A percentile compares a stretch with the other conserved stretches of the same genome.
Evolutionary conservation across 2,797 vertebrate species (phyloP).

Genomic region (Enteromius trimaculatus): DNA sequence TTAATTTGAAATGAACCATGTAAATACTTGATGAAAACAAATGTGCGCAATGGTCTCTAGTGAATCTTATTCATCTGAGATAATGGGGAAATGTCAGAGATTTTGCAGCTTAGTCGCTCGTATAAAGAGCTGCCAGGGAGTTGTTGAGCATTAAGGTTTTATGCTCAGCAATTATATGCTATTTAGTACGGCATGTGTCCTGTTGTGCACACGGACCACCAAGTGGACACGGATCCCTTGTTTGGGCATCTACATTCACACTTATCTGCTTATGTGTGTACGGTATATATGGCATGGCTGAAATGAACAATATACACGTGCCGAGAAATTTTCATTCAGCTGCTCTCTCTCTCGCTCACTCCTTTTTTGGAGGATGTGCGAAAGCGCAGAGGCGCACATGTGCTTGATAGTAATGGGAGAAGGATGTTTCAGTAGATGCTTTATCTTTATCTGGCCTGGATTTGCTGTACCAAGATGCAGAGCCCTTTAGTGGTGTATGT

Average conservation of each 20-base stretch:
- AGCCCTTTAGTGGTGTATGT: constrained; percentile 25
- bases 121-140: constrained; percentile 31
- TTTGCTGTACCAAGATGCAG: constrained; percentile 34
- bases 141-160: constrained; percentile 40
- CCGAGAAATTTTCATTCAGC: constrained; percentile 1
- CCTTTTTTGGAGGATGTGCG: constrained; percentile 25
- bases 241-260: constrained; percentile 43
- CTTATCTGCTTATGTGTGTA: constrained; percentile 6
- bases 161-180: constrained; percentile 27
- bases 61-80: not conserved
- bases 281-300: not conserved
- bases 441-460: constrained; percentile 37
- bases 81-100: constrained; percentile 18
- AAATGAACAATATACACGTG: constrained; percentile 19
- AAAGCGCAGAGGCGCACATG: not conserved
- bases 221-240: constrained; percentile 14
- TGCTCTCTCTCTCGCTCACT: constrained; percentile 12
- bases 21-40: constrained; percentile 39
- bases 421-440: constrained; percentile 24
- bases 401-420: constrained; percentile 21
- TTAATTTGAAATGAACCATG: constrained; percentile 20
- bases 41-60: constrained; percentile 10
- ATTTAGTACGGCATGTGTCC: constrained; percentile 3
- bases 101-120: constrained; percentile 27
- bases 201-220: constrained; percentile 39